Conservation (phyloP, 2,888 invertebrate species). For the Rosalia funebris region DNA sequence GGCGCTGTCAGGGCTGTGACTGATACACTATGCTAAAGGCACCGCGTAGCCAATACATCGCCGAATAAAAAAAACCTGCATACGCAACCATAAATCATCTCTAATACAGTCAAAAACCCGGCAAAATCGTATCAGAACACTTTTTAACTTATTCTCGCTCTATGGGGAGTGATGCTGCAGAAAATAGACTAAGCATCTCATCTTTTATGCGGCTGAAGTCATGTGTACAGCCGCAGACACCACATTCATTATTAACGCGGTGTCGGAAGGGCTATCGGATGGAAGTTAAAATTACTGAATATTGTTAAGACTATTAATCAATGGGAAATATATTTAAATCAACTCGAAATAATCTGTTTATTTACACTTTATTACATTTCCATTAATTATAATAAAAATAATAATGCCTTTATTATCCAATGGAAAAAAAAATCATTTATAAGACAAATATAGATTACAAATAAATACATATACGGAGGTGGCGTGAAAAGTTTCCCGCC, state of each 20-base stretch:
- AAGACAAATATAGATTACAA: too few relatives aligned
- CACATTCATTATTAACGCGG: neutral
- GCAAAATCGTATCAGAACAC: slow-evolving; percentile 58
- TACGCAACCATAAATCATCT: slow-evolving; percentile 61
- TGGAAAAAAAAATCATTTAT: too few relatives aligned
- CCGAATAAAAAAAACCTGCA: slow-evolving; percentile 58
- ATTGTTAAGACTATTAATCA: too few relatives aligned
- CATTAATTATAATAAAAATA: too few relatives aligned
- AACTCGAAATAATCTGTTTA: too few relatives aligned
- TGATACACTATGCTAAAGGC: slow-evolving; percentile 63
- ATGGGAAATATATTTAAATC: too few relatives aligned
- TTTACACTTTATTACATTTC: too few relatives aligned
- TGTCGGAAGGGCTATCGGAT: neutral
- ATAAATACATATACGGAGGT: too few relatives aligned
- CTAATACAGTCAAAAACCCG: slow-evolving; percentile 62
- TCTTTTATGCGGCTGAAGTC: slow-evolving; percentile 14
- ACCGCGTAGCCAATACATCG: slow-evolving; percentile 54
- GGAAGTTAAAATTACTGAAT: neutral
- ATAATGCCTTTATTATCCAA: too few relatives aligned
- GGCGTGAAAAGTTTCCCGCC: too few relatives aligned
- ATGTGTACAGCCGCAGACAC: neutral
- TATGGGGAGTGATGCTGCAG: slow-evolving; percentile 51
- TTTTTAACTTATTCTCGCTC: slow-evolving; percentile 56
- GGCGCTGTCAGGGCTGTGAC: slow-evolving; percentile 57
- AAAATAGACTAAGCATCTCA: slow-evolving; percentile 31